Base-by-base conservation (phyloP, 2,888 invertebrate genomes). In the Agriotes lineatus region DNA sequence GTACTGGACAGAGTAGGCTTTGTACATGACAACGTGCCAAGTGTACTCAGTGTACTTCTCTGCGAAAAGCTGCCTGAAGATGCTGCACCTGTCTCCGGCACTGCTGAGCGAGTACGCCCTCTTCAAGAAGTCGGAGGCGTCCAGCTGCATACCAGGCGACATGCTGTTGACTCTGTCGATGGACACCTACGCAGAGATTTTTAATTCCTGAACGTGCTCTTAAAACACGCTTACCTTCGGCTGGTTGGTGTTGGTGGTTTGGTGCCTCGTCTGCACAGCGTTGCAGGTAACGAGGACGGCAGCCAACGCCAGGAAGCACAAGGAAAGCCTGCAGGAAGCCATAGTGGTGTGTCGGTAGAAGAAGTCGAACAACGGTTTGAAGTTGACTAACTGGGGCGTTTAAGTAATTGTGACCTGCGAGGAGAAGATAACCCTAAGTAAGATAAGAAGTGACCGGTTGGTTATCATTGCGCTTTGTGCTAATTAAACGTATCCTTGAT, bases 21-120 rank as follows among this genome's bases (percentile, higher is more conserved):
- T 56, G 64, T 56, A 64, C 35, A 57, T 12, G 12, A 57, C 48
- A 19, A 64, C 64, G 18, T 64, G 56, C 64, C 64, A 64, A n/a
- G 16, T 37, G 7, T 56, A 12, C 0, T 20, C 35, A 16, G 39
- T 5, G 14, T 57, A 48, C 18, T 64, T 64, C 20, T 56, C 30
- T 4, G 64, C 56, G 18, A 30, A 56, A 6, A 20, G 19, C 18
- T 64, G 39, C 19, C 57, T 56, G 9, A 64, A 57, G 0, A 33
- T 45, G 9, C 39, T 45, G 45, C 64, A 64, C 6, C 35, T 33
- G 10, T 64, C 64, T 10, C 20, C 35, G n/a, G 33, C 6, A 16
- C n/a, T 18, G 18, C 35, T 64, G 6, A 14, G 2, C 0, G 10
- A 10, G 16, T 35, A 35, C 0, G 45, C 48, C 4, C 18, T 54